Conservation (phyloP, 2,113 vertebrate genomes). For the Acrocephalus arundinaceus region DNA sequence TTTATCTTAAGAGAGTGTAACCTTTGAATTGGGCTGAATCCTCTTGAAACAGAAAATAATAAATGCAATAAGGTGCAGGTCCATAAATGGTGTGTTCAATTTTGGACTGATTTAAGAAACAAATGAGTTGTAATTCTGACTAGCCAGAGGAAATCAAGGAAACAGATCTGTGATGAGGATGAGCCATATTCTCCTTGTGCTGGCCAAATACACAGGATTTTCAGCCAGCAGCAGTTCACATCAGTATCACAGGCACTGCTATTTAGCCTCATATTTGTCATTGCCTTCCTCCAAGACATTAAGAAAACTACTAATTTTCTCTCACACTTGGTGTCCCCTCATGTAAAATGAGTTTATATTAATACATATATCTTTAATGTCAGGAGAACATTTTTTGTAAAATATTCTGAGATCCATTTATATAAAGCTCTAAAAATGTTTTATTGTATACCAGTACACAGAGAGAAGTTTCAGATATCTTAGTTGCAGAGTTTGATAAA, state of each 20-base stretch:
- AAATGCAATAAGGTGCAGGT: background rate
- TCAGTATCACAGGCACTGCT: background rate
- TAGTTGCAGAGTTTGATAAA: background rate
- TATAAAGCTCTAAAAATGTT: background rate
- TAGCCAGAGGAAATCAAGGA: background rate
- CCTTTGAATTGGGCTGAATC: background rate
- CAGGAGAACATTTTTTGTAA: background rate
- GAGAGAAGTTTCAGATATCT: background rate
- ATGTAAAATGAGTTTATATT: background rate
- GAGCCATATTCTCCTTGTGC: background rate
- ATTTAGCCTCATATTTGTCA: background rate
- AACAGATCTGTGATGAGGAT: background rate
- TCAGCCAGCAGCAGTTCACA: background rate
- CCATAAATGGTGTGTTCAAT: background rate
- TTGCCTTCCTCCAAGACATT: background rate
- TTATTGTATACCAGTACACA: background rate
- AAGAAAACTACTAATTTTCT: background rate
- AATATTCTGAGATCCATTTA: background rate
- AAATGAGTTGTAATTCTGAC: background rate
- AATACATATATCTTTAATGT: background rate
- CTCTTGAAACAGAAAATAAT: background rate
- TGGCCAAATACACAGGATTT: background rate
- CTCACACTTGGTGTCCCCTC: background rate
- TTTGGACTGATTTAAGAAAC: background rate
- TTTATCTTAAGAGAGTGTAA: background rate